Base-by-base conservation (phyloP, 2,888 invertebrate genomes). In the Phorcus lineatus region DNA sequence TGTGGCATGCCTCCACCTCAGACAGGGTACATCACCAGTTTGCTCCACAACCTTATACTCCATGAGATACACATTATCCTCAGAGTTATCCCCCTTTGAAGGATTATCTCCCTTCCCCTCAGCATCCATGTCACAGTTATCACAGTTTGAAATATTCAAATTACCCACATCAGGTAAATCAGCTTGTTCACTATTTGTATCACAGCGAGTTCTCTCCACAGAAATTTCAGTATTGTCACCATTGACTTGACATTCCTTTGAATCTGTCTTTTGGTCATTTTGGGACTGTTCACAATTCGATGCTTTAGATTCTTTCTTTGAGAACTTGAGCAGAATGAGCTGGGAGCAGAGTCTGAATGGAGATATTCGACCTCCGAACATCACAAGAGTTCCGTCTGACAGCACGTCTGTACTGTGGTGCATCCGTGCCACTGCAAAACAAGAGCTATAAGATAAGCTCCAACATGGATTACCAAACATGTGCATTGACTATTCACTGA, bases 1-100 rank as follows among this genome's bases (percentile, higher is more conserved):
- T 22, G 92, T 89, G 77, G 92, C 88, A 83, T 93, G 93, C 62
- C 93, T 90, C 93, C 93, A 94, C 79, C 93, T 87, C 47, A 91
- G 86, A 67, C 83, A 83, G 0, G 92, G 92, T 11, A 87, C 47
- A 52, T 87, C 86, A 19, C 89, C 91, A 13, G 24, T 77, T 62
- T 86, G 86, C 17, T 84, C 62, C 0, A 88, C 77, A 54, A 88
- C 82, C 66, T 70, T 74, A 79, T 83, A 83, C n/a, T 36, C 53
- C 66, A 88, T 9, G 53, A 28, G 9, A 16, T 31, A 66, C 4
- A 24, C 53, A 17, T 16, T 17, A 3, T 28, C 79, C 16, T 24
- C 54, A 17, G 62, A 24, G 28, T 57, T 77, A 57, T 57, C 57
- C 17, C 62, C 24, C 40, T 55, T 55, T 6, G 47, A 52, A 28